A percentile compares a stretch with the other conserved stretches of the same genome.
Evolutionary conservation across 2,888 invertebrate genomes (phyloP).

Genomic region (Holacanthella duospinosa): DNA sequence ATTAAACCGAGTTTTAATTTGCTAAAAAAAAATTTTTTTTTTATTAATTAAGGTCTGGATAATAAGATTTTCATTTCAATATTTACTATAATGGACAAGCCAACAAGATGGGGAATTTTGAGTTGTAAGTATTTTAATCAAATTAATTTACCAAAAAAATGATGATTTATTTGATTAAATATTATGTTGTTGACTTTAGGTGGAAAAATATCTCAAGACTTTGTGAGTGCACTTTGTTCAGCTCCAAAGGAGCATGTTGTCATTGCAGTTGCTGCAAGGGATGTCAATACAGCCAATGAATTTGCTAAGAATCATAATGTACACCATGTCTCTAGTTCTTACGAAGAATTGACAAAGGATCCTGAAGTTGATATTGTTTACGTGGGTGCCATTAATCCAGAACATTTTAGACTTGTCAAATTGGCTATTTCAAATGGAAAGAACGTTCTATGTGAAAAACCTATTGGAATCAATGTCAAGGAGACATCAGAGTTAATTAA

Average conservation of each 20-base stretch:
- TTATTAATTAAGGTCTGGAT: not conserved
- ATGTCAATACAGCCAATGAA: constrained; percentile 53
- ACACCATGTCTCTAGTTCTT: constrained; percentile 57
- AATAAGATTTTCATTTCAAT: not conserved
- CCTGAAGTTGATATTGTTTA: constrained; percentile 62
- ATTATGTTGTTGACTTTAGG: not conserved
- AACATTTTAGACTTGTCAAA: constrained; percentile 60
- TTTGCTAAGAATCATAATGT: constrained; percentile 67
- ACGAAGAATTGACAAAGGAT: constrained; percentile 62
- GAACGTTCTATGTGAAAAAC: constrained; percentile 82
- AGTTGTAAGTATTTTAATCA: not conserved
- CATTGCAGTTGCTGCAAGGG: constrained; percentile 66
- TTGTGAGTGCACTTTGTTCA: constrained; percentile 49
- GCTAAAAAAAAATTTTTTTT: no score
- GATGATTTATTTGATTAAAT: not conserved
- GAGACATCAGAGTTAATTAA: constrained; percentile 58
- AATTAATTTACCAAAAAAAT: not conserved
- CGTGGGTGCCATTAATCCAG: constrained; percentile 63
- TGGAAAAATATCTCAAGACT: constrained; percentile 41
- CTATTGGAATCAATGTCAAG: constrained; percentile 66
- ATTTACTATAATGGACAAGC: not conserved
- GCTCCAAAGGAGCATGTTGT: constrained; percentile 59
- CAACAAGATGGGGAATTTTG: not conserved
- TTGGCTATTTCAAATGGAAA: constrained; percentile 70
- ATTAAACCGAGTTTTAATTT: no score